Percentiles rank a stretch among this genome's conserved stretches.
Conservation (phyloP, 2,797 vertebrate genomes). For the Sardinella longiceps region DNA sequence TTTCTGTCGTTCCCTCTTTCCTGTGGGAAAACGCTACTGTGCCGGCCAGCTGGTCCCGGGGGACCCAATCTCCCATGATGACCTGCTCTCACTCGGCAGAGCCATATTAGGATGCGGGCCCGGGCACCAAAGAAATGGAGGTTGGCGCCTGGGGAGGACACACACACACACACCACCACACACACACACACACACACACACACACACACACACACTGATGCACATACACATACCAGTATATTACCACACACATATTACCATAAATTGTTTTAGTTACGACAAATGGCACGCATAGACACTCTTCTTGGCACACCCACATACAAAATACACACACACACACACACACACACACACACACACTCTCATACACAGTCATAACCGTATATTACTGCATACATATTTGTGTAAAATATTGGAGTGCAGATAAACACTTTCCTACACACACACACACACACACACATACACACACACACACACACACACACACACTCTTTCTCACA, state of each 20-base stretch:
- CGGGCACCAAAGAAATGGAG: constrained; percentile 37
- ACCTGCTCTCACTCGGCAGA: constrained; percentile 72
- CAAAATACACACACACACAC: background rate
- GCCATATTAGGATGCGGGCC: constrained; percentile 78
- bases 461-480: no score
- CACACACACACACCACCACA: background rate
- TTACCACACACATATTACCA: background rate
- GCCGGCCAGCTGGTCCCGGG: constrained; percentile 78
- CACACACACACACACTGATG: background rate
- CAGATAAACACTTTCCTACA: no score
- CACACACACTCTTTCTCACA: no score
- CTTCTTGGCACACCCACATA: no score
- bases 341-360: background rate
- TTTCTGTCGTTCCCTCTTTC: constrained; percentile 65
- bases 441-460: no score
- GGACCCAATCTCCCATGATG: constrained; percentile 80
- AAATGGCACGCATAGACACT: background rate
- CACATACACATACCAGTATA: background rate
- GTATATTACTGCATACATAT: no score
- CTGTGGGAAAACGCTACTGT: constrained; percentile 85
- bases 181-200: background rate
- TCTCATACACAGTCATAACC: no score
- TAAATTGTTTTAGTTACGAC: background rate
- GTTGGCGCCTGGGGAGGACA: constrained; percentile 43
- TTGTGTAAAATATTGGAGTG: no score